These are phyloP conservation scores for Macrotis lagotis DNA, from an alignment of 2,113 vertebrate genomes.

Conservation along the genomic window DNA sequence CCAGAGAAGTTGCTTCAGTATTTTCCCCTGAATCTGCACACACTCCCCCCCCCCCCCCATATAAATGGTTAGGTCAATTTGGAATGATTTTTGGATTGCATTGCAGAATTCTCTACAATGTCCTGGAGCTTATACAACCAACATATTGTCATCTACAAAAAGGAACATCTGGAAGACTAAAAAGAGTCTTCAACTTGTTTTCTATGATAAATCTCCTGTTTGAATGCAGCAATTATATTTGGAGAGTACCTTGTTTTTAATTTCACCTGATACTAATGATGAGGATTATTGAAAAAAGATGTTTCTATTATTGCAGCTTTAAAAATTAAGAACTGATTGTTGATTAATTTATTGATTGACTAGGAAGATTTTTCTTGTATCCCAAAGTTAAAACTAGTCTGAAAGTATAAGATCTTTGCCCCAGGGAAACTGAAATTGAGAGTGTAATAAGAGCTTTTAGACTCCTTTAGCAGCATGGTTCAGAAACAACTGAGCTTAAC, in stretches of 20 bases:
- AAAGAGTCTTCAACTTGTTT: background rate
- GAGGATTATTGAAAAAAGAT: background rate
- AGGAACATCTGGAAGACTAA: background rate
- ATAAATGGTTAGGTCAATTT: background rate
- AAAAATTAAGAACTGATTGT: background rate
- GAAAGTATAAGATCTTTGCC: background rate
- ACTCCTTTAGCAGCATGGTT: background rate
- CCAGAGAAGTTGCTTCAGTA: too few species aligned
- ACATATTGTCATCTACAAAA: background rate
- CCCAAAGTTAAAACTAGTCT: background rate
- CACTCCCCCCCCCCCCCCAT: background rate
- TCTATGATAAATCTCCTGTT: background rate
- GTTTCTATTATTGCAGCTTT: background rate
- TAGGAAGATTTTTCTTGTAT: background rate
- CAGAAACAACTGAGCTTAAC: background rate
- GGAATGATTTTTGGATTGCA: background rate
- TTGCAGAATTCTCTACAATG: background rate
- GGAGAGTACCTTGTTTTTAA: background rate
- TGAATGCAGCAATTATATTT: background rate
- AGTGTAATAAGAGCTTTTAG: background rate
- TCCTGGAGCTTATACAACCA: background rate
- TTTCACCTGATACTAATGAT: background rate
- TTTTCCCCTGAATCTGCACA: too few species aligned
- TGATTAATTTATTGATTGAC: background rate
- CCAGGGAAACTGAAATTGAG: background rate